These are phyloP conservation scores for Struthio camelus DNA, from an alignment of 2,113 vertebrate species.

Conservation along the genomic window DNA sequence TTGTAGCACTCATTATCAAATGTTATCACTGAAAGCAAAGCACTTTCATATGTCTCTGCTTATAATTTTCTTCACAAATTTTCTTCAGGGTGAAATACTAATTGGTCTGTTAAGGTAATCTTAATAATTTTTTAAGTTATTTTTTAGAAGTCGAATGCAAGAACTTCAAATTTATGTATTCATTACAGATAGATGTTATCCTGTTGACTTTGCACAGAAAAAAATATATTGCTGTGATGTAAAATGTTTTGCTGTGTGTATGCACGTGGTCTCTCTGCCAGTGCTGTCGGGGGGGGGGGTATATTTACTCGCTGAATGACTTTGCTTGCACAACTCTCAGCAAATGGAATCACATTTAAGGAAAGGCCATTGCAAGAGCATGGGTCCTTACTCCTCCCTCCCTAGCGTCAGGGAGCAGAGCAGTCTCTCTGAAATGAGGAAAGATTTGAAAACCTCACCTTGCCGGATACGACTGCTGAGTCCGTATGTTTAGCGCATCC, in stretches of 20 bases:
- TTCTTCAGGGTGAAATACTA: background rate
- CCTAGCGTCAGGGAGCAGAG: background rate
- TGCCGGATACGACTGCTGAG: accelerated
- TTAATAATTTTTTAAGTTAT: background rate
- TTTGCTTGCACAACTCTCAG: accelerated
- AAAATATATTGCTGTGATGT: background rate
- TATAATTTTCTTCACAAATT: background rate
- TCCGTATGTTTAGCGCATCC: background rate
- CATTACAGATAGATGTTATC: background rate
- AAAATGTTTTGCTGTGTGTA: accelerated
- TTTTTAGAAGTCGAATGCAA: background rate
- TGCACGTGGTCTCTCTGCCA: background rate
- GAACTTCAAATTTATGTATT: background rate
- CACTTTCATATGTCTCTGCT: background rate
- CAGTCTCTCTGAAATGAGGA: background rate
- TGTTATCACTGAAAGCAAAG: background rate
- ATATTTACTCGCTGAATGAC: background rate
- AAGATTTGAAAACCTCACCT: background rate
- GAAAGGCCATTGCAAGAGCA: background rate
- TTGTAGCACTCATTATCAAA: background rate
- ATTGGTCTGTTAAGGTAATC: background rate
- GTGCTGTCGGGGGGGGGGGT: background rate
- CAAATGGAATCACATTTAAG: background rate
- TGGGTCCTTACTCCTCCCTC: background rate
- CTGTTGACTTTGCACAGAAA: background rate